Conservation (phyloP, 2,797 vertebrate genomes). For the Acrocephalus scirpaceus region DNA sequence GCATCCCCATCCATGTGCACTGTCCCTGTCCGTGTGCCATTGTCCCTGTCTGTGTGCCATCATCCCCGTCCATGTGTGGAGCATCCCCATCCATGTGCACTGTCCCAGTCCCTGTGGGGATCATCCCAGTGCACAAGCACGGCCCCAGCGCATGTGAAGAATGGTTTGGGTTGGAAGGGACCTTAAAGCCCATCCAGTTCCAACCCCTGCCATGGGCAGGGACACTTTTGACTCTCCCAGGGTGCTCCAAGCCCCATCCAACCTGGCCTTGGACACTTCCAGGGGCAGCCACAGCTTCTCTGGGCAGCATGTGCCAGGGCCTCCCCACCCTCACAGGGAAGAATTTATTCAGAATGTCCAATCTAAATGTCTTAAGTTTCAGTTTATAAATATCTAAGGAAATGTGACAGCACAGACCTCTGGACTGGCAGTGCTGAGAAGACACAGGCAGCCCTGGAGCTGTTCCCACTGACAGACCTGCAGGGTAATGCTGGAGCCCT, state of each 20-base stretch:
- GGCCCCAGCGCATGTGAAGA: rapidly evolving
- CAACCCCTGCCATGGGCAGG: not conserved
- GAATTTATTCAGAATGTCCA: not conserved
- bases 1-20: too few relatives aligned
- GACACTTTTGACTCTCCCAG: not conserved
- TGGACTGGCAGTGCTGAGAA: not conserved
- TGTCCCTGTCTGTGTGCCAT: too few relatives aligned
- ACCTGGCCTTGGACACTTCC: rapidly evolving
- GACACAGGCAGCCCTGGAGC: not conserved
- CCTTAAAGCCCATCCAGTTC: not conserved
- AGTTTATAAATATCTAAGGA: not conserved
- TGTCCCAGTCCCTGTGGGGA: not conserved
- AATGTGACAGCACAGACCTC: rapidly evolving
- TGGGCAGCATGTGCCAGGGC: not conserved
- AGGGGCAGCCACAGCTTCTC: not conserved
- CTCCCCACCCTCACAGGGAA: not conserved
- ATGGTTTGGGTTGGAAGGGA: not conserved
- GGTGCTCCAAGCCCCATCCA: rapidly evolving
- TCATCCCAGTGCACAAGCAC: rapidly evolving
- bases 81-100: not conserved
- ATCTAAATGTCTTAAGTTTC: not conserved
- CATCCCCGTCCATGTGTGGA: rapidly evolving
- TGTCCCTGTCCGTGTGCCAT: too few relatives aligned
- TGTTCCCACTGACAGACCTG: not conserved
- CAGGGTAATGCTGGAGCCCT: not conserved